Percentiles rank a stretch among this genome's conserved stretches.
phyloP scores from a whole-genome alignment of 2,113 vertebrate genomes.

The Halichoerus grypus region DNA sequence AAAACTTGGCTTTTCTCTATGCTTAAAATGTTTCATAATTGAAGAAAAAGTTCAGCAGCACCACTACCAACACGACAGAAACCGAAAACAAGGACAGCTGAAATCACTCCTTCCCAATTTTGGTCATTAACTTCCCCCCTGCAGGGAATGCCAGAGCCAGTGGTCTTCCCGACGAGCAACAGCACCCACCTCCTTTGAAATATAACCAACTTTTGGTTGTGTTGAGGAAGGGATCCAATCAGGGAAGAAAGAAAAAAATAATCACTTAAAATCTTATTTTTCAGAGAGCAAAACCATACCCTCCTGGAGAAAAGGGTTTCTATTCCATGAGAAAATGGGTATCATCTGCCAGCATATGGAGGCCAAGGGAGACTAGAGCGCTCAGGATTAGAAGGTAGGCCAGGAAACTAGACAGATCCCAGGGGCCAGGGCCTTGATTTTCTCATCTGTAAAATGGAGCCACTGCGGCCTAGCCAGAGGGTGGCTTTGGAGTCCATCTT shows the following conservation, averaged over 20 bases:
- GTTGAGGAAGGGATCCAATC: not conserved
- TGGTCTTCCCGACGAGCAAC: not conserved
- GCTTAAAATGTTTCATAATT: conserved; percentile 56
- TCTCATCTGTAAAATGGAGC: conserved; percentile 1
- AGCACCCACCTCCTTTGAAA: not conserved
- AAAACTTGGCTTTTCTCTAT: not conserved
- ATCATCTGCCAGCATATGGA: too few species aligned
- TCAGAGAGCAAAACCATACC: not conserved
- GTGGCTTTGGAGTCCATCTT: not conserved
- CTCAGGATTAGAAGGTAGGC: not conserved
- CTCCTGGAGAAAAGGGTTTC: not conserved
- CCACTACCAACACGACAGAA: not conserved
- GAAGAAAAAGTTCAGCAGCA: not conserved
- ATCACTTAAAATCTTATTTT: conserved; percentile 17
- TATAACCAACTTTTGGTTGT: not conserved
- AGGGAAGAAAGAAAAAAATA: not conserved
- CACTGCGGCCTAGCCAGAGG: accelerated
- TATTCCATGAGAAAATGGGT: not conserved
- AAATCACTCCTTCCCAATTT: not conserved
- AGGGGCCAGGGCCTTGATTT: not conserved
- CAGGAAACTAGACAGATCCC: not conserved
- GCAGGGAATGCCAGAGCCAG: not conserved
- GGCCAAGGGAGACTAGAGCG: accelerated
- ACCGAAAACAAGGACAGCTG: not conserved
- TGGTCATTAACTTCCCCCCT: not conserved